Percentiles rank a stretch among this genome's conserved stretches.
These are phyloP conservation scores for Heteromurus nitidus DNA, from an alignment of 2,888 invertebrate species.

Conservation along the genomic window DNA sequence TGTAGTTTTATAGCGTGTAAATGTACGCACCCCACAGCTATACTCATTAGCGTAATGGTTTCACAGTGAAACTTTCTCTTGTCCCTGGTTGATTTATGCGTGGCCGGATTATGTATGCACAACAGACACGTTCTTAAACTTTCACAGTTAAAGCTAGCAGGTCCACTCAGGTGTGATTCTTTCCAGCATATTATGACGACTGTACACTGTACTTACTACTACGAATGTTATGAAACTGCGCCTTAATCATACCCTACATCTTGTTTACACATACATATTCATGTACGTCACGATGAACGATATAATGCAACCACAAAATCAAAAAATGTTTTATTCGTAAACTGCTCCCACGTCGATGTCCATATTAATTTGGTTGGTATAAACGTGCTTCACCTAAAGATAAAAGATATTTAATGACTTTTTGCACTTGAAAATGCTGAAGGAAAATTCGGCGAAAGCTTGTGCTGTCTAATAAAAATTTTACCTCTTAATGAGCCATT, in stretches of 20 bases:
- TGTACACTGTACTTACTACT: neutral
- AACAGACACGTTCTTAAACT: neutral
- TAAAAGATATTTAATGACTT: too few relatives aligned
- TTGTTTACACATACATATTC: too few relatives aligned
- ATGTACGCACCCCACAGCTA: neutral
- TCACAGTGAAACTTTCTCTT: neutral
- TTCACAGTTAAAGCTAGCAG: neutral
- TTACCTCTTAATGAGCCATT: too few relatives aligned
- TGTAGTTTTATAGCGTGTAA: neutral
- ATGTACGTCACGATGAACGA: too few relatives aligned
- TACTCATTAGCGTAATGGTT: conserved; percentile 50
- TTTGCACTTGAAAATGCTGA: too few relatives aligned
- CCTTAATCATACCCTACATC: neutral
- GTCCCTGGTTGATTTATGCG: neutral
- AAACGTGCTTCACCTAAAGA: too few relatives aligned
- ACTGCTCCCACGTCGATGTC: too few relatives aligned
- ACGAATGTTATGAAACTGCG: neutral
- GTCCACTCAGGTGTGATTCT: neutral
- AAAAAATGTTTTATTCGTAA: too few relatives aligned
- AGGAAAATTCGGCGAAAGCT: too few relatives aligned
- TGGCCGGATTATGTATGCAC: neutral
- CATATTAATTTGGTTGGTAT: too few relatives aligned
- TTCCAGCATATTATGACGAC: neutral
- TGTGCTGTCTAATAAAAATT: too few relatives aligned
- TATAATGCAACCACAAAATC: too few relatives aligned